A percentile compares a stretch with the other conserved stretches of the same genome.
phyloP scores from a whole-genome alignment of 2,888 invertebrate species.

The Coenonympha arcania region DNA sequence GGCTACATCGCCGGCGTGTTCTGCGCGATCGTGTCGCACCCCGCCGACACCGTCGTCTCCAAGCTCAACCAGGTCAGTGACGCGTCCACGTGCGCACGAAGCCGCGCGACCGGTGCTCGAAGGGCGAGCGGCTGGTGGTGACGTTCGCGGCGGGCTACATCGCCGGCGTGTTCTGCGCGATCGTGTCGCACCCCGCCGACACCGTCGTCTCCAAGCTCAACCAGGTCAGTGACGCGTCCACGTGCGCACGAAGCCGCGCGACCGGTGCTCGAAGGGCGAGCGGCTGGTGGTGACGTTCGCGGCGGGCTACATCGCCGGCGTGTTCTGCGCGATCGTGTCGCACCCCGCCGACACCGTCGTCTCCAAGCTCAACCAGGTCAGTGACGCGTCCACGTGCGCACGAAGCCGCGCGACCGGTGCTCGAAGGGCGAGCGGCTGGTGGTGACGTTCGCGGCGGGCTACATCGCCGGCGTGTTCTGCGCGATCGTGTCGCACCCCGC shows the following conservation, averaged over 20 bases:
- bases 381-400: no score
- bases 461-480: conserved; percentile 99
- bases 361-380: conserved; percentile 94
- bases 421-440: no score
- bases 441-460: conserved; percentile 95
- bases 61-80: conserved; percentile 89
- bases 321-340: conserved; percentile 99
- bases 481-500: conserved; percentile 99
- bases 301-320: conserved; percentile 96
- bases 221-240: conserved; percentile 77
- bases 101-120: conserved; percentile 80
- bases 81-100: not conserved
- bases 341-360: conserved; percentile 99
- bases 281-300: conserved; percentile 96
- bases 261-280: conserved; percentile 91
- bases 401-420: no score
- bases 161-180: conserved; percentile 98
- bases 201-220: conserved; percentile 97
- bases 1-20: conserved; percentile 99
- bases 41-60: conserved; percentile 97
- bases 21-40: conserved; percentile 99
- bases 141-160: conserved; percentile 97
- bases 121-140: conserved; percentile 93
- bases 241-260: conserved; percentile 95
- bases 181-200: conserved; percentile 99